phyloP scores from a whole-genome alignment of 2,797 vertebrate genomes.

The Anisognathus igniventris region DNA sequence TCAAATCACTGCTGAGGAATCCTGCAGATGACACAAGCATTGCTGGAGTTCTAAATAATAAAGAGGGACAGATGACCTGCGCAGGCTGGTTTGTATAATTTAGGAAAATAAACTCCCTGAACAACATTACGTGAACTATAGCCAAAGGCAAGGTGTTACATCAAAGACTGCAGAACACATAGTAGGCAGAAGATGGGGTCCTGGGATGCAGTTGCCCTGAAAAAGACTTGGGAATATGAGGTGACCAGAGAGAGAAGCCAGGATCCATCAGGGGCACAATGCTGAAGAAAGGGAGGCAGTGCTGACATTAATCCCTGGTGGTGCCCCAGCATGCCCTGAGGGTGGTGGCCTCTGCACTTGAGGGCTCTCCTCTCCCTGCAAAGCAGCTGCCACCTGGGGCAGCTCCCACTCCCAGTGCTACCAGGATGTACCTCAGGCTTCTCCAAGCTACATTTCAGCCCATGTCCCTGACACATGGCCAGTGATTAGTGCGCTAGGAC shows the following conservation, averaged over 20 bases:
- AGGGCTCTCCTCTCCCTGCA: neutral
- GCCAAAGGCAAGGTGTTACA: neutral
- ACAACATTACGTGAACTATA: neutral
- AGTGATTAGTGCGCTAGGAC: neutral
- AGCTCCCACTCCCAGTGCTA: neutral
- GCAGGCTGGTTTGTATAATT: neutral
- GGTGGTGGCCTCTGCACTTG: neutral
- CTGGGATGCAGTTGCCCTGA: neutral
- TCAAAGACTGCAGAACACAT: neutral
- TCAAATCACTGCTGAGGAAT: neutral
- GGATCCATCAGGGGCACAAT: neutral
- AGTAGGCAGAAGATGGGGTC: neutral
- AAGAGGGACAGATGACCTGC: neutral
- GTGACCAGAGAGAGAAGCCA: neutral
- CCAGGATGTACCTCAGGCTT: neutral
- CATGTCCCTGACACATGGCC: accelerated
- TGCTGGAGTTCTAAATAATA: neutral
- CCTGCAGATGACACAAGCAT: neutral
- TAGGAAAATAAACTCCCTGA: neutral
- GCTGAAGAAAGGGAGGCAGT: neutral
- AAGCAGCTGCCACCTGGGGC: accelerated
- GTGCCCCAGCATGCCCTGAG: accelerated
- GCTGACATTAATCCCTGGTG: accelerated
- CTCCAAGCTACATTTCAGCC: neutral
- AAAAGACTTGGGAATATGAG: neutral